Percentiles rank a stretch among this genome's conserved stretches.
Conservation (phyloP, 2,888 invertebrate genomes). For the Conchocele bisecta region DNA sequence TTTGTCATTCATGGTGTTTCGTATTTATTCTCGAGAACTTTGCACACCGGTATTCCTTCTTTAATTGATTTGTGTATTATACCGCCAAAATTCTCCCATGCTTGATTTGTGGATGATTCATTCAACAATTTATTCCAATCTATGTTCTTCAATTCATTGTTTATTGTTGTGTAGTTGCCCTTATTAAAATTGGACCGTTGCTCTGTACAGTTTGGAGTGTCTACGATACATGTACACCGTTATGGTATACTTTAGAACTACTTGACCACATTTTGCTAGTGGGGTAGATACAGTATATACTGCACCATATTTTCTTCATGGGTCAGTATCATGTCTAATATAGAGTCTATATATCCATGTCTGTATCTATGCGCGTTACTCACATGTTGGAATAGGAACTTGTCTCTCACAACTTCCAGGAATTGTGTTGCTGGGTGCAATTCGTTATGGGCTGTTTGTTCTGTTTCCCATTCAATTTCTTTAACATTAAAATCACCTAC, state of each 20-base stretch:
- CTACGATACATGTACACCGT: neutral
- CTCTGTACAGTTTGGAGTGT: neutral
- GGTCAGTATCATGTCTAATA: slow-evolving; percentile 15
- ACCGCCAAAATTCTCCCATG: neutral
- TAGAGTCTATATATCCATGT: neutral
- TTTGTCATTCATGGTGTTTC: neutral
- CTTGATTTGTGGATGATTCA: neutral
- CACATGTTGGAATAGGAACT: slow-evolving; percentile 7
- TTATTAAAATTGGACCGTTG: slow-evolving; percentile 16
- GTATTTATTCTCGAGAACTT: neutral
- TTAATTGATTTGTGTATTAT: neutral
- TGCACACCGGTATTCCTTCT: neutral
- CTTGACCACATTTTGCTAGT: slow-evolving; percentile 32
- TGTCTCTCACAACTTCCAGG: slow-evolving; percentile 6
- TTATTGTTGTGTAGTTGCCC: slow-evolving; percentile 14
- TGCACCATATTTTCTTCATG: slow-evolving; percentile 15
- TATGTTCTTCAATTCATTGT: neutral
- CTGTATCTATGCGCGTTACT: neutral
- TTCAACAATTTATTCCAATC: neutral
- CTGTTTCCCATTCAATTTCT: slow-evolving; percentile 1
- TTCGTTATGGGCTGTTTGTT: neutral
- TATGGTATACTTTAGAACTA: slow-evolving; percentile 7
- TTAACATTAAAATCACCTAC: slow-evolving; percentile 17
- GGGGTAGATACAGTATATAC: neutral
- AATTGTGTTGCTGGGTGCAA: neutral